phyloP scores from a whole-genome alignment of 2,797 vertebrate species.

The Triplophysa yarkandensis region DNA sequence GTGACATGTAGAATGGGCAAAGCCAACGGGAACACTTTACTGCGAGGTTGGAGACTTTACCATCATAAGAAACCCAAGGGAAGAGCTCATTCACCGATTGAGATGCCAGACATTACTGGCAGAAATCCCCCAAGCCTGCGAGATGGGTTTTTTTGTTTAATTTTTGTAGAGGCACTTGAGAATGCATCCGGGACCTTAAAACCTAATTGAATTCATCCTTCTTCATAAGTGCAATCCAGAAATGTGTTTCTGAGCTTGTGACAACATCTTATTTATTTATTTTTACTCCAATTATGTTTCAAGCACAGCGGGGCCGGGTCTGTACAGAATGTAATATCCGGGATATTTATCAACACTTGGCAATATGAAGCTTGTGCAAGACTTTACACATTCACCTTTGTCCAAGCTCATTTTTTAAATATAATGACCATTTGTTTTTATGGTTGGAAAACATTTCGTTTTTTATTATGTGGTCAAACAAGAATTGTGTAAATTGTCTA shows the following conservation, averaged over 20 bases:
- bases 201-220: conserved; percentile 43
- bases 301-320: conserved; percentile 1
- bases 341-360: conserved; percentile 14
- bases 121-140: conserved; percentile 25
- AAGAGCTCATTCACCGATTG: background rate
- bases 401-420: too few species aligned
- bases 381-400: background rate
- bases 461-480: too few species aligned
- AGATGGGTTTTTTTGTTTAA: background rate
- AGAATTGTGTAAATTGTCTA: too few species aligned
- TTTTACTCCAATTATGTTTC: conserved; percentile 25
- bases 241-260: conserved; percentile 28
- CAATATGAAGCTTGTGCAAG: too few species aligned
- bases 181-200: conserved; percentile 10
- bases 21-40: conserved; percentile 6
- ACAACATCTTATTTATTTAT: conserved; percentile 27
- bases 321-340: conserved; percentile 22
- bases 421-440: too few species aligned
- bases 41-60: conserved; percentile 1
- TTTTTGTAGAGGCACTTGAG: background rate
- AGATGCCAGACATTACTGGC: background rate
- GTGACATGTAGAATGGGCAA: conserved; percentile 2
- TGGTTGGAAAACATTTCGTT: too few species aligned
- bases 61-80: background rate
- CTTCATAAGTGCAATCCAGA: conserved; percentile 30